Conservation (phyloP, 1,140 invertebrate species). For the Drosophila bocki region DNA sequence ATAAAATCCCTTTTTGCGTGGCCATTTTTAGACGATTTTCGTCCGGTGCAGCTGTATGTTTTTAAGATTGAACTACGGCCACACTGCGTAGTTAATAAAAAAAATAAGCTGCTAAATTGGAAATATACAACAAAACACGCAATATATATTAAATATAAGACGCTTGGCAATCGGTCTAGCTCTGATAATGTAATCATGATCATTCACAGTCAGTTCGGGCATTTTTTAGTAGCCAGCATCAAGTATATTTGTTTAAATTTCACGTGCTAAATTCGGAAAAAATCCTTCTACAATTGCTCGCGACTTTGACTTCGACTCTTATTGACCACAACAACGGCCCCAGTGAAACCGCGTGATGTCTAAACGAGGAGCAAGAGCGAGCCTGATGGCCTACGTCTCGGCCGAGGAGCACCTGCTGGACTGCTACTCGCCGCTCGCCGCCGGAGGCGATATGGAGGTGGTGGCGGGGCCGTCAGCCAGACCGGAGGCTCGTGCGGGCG, state of each 20-base stretch:
- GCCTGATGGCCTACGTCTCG: constrained; percentile 31
- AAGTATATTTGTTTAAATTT: constrained; percentile 68
- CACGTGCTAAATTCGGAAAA: constrained; percentile 71
- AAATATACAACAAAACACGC: constrained; percentile 34
- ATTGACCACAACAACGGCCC: constrained; percentile 10
- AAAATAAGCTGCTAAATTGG: constrained; percentile 36
- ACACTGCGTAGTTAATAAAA: constrained; percentile 30
- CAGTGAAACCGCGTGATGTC: constrained; percentile 41
- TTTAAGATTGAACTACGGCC: background rate
- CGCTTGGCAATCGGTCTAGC: constrained; percentile 13
- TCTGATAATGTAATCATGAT: constrained; percentile 42
- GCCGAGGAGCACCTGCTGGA: constrained; percentile 65
- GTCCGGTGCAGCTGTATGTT: background rate
- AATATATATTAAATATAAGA: constrained; percentile 11
- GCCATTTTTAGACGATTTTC: background rate
- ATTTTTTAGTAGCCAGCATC: constrained; percentile 43
- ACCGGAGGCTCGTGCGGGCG: background rate
- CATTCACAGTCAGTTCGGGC: constrained; percentile 25
- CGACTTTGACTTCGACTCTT: constrained; percentile 1
- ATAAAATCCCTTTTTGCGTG: too few species aligned
- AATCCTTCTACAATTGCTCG: constrained; percentile 27
- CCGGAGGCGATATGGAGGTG: constrained; percentile 17
- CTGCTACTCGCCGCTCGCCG: constrained; percentile 50
- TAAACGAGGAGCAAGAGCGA: constrained; percentile 26
- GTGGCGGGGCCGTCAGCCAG: background rate